Evolutionary conservation across 1,140 invertebrate species (phyloP), one percentile per base, ranked within the genome.

Genomic region (Drosophila mauritiana): DNA sequence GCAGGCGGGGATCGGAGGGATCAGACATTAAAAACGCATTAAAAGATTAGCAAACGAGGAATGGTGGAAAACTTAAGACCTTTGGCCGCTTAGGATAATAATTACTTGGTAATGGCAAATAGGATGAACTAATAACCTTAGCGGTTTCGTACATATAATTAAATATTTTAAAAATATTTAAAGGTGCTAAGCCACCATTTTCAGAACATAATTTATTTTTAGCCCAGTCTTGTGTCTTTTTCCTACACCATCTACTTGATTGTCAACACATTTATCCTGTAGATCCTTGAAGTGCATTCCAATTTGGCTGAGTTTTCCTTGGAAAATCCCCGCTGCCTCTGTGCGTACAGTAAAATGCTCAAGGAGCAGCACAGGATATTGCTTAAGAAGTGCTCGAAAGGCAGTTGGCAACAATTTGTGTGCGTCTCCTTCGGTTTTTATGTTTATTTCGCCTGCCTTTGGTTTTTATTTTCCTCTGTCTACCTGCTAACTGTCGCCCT

Each of bases 11-110:
- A 39, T 31, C 3, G 6, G 4, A 22, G 59, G 27, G 49, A 10
- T 63, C 13, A 8, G 42, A 42, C 36, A 86, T 86, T 86, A 86
- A 86, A 86, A 86, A 79, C 52, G 74, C 79, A 86, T 86, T 89
- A 88, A 84, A 80, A 51, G 53, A 57, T 75, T 57, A 70, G 42
- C 67, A 1, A 20, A 36, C n/a, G 36, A 46, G 54, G 25, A 73
- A 10, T 31, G 39, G 52, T 10, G 17, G 6, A 34, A 39, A 52
- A 70, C 31, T 45, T 4, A 8, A 20, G 17, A 17, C 25, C 56
- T 34, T 36, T 31, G 3, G 22, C 17, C 25, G 25, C 42, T 61
- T 65, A 45, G 7, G 20, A 3, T 15, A 15, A 76, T 72, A 79
- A 72, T 72, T 78, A 75, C 54, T n/a, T 43, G 36, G 12, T 17